Percentiles rank a stretch among this genome's conserved stretches.
phyloP scores from a whole-genome alignment of 2,888 invertebrate genomes.

The Quadroppia sp. region DNA sequence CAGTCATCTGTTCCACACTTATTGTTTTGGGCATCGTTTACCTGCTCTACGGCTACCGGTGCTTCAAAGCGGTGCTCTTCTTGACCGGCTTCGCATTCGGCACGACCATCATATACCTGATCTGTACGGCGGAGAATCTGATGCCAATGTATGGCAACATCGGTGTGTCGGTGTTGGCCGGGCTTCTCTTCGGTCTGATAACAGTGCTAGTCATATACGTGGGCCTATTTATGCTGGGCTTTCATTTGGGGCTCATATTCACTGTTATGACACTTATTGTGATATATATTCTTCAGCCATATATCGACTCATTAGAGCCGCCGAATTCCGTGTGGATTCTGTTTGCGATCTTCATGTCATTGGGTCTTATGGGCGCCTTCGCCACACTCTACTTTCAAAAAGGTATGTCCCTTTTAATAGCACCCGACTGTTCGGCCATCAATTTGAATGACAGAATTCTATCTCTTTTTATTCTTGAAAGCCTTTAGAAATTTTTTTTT shows the following conservation, averaged over 20 bases:
- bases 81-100: slow-evolving; percentile 81
- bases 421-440: background rate
- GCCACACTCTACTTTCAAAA: slow-evolving; percentile 71
- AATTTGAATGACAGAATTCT: background rate
- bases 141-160: slow-evolving; percentile 51
- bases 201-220: slow-evolving; percentile 77
- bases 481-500: too few species aligned
- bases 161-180: slow-evolving; percentile 69
- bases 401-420: slow-evolving; percentile 52
- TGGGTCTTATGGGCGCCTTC: slow-evolving; percentile 66
- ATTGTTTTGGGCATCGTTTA: slow-evolving; percentile 77
- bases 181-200: slow-evolving; percentile 70
- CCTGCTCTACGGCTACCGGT: slow-evolving; percentile 69
- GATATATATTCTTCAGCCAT: slow-evolving; percentile 45
- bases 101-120: slow-evolving; percentile 69
- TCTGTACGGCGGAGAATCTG: slow-evolving; percentile 47
- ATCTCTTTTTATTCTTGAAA: too few species aligned
- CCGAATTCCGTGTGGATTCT: slow-evolving; percentile 66
- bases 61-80: slow-evolving; percentile 82
- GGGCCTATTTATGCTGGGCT: slow-evolving; percentile 73
- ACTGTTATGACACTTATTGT: slow-evolving; percentile 51
- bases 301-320: slow-evolving; percentile 49
- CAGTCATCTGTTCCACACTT: slow-evolving; percentile 66
- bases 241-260: slow-evolving; percentile 65
- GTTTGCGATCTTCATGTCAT: slow-evolving; percentile 64